These are phyloP conservation scores for Melanotaenia trifasciata DNA, from an alignment of 2,797 vertebrate species.

Conservation along the genomic window DNA sequence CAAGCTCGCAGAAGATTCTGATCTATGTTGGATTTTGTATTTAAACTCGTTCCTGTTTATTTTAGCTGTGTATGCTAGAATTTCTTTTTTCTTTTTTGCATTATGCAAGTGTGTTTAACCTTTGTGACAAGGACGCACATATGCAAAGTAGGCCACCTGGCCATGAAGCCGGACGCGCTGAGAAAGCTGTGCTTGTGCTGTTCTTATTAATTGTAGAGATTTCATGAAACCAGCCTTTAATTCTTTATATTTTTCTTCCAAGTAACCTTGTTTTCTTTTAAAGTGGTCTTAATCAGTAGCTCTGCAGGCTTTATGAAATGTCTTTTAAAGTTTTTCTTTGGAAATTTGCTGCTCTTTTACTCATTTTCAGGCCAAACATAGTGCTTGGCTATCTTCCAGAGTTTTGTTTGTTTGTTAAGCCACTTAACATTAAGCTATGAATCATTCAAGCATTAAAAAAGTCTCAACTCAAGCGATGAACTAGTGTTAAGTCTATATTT, in stretches of 20 bases:
- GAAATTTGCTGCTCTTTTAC: background rate
- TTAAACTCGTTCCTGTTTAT: slow-evolving; percentile 13
- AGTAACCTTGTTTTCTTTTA: background rate
- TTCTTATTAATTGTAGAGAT: no score
- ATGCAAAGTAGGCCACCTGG: slow-evolving; percentile 75
- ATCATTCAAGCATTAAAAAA: background rate
- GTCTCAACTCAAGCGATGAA: background rate
- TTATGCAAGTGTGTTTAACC: slow-evolving; percentile 57
- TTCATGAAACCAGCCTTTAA: no score
- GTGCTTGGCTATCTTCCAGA: no score
- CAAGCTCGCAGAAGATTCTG: background rate
- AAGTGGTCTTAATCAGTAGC: background rate
- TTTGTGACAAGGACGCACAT: slow-evolving; percentile 54
- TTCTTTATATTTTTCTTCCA: no score
- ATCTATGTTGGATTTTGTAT: slow-evolving; percentile 1
- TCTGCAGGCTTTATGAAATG: background rate
- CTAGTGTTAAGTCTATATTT: background rate
- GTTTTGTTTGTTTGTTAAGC: background rate
- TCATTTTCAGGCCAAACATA: no score
- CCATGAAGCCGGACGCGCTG: slow-evolving; percentile 26
- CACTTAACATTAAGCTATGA: background rate
- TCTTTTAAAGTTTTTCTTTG: background rate
- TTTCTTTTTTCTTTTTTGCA: background rate
- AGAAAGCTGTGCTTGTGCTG: background rate
- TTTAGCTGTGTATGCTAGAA: background rate